These are phyloP conservation scores for Drosophila tanythrix DNA, from an alignment of 2,888 invertebrate species.

Conservation along the genomic window DNA sequence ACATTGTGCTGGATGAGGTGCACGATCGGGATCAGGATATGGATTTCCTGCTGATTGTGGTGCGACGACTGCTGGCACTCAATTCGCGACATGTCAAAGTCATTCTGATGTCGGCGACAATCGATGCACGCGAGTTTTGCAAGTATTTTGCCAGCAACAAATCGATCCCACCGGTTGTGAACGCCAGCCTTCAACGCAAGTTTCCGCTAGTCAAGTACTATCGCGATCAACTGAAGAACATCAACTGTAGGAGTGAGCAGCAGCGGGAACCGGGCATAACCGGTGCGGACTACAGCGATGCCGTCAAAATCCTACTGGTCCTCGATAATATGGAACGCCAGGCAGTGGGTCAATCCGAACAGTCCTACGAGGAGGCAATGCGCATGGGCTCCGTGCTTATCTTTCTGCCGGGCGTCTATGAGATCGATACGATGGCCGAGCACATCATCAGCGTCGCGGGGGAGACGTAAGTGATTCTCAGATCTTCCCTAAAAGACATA, in stretches of 20 bases:
- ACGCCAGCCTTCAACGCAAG: slow-evolving; percentile 85
- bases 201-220: slow-evolving; percentile 88
- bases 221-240: slow-evolving; percentile 85
- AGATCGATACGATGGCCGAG: slow-evolving; percentile 88
- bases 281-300: slow-evolving; percentile 87
- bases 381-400: slow-evolving; percentile 89
- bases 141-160: slow-evolving; percentile 80
- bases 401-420: slow-evolving; percentile 94
- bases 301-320: slow-evolving; percentile 87
- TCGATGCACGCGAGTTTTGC: slow-evolving; percentile 87
- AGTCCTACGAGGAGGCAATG: slow-evolving; percentile 41
- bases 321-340: slow-evolving; percentile 85
- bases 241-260: slow-evolving; percentile 79
- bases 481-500: not conserved
- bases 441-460: slow-evolving; percentile 25
- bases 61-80: slow-evolving; percentile 90
- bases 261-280: slow-evolving; percentile 86
- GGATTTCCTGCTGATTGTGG: slow-evolving; percentile 94
- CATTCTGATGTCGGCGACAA: slow-evolving; percentile 97
- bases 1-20: slow-evolving; percentile 96
- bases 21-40: slow-evolving; percentile 97
- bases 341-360: slow-evolving; percentile 75
- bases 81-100: slow-evolving; percentile 89
- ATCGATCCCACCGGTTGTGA: slow-evolving; percentile 87
- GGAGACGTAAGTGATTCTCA: slow-evolving; percentile 41